phyloP scores from a whole-genome alignment of 2,113 vertebrate species.

The Etia nguti region DNA sequence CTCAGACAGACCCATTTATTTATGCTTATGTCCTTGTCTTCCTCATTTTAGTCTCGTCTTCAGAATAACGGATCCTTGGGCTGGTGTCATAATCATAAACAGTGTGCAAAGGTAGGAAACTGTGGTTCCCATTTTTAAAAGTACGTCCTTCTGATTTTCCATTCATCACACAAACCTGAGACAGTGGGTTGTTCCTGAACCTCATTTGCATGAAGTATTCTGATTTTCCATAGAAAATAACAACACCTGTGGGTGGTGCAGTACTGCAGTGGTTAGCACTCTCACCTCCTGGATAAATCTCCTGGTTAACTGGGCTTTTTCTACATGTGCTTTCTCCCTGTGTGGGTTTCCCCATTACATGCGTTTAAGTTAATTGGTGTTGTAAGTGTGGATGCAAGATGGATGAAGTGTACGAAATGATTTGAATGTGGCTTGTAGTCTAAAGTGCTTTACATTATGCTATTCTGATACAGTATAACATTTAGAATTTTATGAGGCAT shows the following conservation, averaged over 20 bases:
- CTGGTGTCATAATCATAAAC: conserved; percentile 64
- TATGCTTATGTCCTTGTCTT: not conserved
- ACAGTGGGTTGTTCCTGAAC: not conserved
- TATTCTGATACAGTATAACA: not conserved
- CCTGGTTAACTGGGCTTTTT: not conserved
- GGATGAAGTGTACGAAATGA: not conserved
- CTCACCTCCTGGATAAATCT: rapidly evolving
- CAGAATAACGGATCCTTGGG: conserved; percentile 61
- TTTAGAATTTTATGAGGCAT: not conserved
- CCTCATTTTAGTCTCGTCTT: not conserved
- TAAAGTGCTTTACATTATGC: not conserved
- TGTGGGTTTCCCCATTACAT: not conserved
- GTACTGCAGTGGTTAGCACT: not conserved
- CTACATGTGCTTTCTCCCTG: not conserved
- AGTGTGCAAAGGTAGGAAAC: conserved; percentile 61
- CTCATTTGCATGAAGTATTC: not conserved
- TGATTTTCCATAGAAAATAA: not conserved
- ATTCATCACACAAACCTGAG: not conserved
- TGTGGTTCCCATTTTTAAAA: not conserved
- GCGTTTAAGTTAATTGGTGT: not conserved
- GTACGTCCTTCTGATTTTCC: rapidly evolving
- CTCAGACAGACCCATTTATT: not conserved
- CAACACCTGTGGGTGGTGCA: not conserved
- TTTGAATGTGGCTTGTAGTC: rapidly evolving
- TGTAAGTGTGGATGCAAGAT: not conserved